Conservation (phyloP, 2,888 invertebrate genomes). For the Leuctra nigra region DNA sequence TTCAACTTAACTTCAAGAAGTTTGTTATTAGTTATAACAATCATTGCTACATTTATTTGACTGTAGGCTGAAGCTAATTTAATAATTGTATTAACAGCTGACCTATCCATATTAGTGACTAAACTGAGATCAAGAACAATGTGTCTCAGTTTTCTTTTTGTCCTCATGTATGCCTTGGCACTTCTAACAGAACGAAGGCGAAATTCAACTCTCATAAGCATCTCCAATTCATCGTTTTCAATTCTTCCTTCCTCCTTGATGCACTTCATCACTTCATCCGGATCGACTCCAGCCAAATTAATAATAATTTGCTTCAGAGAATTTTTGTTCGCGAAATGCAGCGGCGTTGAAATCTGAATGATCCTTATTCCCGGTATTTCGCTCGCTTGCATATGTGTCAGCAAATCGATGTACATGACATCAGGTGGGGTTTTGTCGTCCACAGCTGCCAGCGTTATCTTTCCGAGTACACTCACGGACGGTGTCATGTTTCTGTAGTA, state of each 20-base stretch:
- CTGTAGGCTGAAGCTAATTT: not conserved
- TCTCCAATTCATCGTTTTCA: too few relatives aligned
- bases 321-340: not conserved
- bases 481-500: not conserved
- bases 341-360: not conserved
- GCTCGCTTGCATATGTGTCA: not conserved
- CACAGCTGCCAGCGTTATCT: not conserved
- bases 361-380: slow-evolving; percentile 10
- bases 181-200: too few relatives aligned
- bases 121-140: not conserved
- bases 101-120: not conserved
- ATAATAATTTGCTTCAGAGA: not conserved
- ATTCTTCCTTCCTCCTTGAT: too few relatives aligned
- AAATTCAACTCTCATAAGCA: not conserved
- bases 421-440: not conserved
- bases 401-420: slow-evolving; percentile 5
- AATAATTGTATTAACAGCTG: not conserved
- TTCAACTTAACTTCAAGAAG: not conserved
- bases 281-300: slow-evolving; percentile 2
- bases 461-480: not conserved
- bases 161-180: not conserved
- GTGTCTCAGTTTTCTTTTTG: not conserved
- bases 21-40: not conserved
- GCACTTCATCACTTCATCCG: too few relatives aligned
- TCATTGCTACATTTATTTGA: not conserved